These are phyloP conservation scores for Saimiri boliviensis DNA, from an alignment of 2,113 vertebrate genomes.

Conservation along the genomic window DNA sequence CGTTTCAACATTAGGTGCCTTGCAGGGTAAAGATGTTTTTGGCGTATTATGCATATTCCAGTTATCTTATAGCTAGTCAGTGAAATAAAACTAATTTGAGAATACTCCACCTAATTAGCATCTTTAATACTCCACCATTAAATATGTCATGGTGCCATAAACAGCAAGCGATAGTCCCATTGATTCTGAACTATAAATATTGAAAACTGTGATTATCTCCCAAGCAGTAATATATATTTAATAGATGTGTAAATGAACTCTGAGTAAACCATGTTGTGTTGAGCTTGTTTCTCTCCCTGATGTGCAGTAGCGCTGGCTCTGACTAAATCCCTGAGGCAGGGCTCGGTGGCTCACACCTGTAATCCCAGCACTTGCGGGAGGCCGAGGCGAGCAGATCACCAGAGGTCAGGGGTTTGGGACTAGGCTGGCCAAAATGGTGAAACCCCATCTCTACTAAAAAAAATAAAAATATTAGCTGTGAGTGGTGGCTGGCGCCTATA, in stretches of 20 bases:
- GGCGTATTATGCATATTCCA: slow-evolving; percentile 34
- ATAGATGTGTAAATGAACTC: slow-evolving; percentile 71
- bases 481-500: too few species aligned
- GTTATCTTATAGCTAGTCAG: slow-evolving; percentile 56
- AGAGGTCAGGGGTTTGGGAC: too few species aligned
- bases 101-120: slow-evolving; percentile 68
- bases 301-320: background rate
- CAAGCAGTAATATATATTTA: slow-evolving; percentile 63
- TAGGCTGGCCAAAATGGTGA: too few species aligned
- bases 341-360: too few species aligned
- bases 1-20: background rate
- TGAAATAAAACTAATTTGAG: slow-evolving; percentile 70
- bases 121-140: background rate
- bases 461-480: too few species aligned
- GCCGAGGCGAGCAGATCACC: too few species aligned
- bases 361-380: too few species aligned
- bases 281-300: slow-evolving; percentile 35
- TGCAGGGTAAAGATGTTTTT: background rate
- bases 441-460: too few species aligned
- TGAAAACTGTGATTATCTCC: slow-evolving; percentile 65
- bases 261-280: background rate
- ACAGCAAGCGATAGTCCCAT: slow-evolving; percentile 45
- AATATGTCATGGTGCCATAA: slow-evolving; percentile 4
- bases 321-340: background rate
- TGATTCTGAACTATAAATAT: slow-evolving; percentile 69